Evolutionary conservation across 2,888 invertebrate species (phyloP).

Genomic region (Ommatoiulus sabulosus): DNA sequence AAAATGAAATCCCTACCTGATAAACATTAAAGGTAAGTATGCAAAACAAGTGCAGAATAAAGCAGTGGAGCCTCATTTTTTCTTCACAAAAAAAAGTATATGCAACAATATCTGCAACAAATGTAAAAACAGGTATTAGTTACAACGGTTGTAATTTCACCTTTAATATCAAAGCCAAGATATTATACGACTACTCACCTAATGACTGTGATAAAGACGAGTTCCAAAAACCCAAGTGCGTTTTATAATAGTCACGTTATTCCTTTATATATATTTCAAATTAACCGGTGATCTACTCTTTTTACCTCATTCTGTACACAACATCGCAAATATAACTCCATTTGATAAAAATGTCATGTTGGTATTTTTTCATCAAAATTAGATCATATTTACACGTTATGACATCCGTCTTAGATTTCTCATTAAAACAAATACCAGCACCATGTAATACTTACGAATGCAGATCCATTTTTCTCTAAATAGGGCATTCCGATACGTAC

Average conservation of each 20-base stretch:
- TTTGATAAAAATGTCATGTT: background rate
- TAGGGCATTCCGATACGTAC: background rate
- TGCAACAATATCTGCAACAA: background rate
- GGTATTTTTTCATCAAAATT: background rate
- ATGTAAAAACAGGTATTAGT: background rate
- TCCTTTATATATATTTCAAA: background rate
- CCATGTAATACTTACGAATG: background rate
- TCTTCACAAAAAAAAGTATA: too few relatives aligned
- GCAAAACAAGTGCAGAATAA: background rate
- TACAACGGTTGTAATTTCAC: background rate
- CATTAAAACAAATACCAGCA: background rate
- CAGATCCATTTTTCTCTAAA: background rate
- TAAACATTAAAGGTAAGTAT: background rate
- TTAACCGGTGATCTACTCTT: background rate
- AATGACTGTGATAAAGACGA: background rate
- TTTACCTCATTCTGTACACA: background rate
- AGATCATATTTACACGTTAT: constrained; percentile 20
- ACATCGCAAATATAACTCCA: background rate
- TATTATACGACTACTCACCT: background rate
- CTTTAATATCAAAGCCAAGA: background rate
- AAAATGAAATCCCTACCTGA: background rate
- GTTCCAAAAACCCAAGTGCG: background rate
- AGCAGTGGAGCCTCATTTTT: background rate
- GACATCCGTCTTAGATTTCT: constrained; percentile 11
- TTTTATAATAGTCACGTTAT: background rate